Evolutionary conservation across 2,888 invertebrate genomes (phyloP).

Genomic region (Drosophila seclusa): DNA sequence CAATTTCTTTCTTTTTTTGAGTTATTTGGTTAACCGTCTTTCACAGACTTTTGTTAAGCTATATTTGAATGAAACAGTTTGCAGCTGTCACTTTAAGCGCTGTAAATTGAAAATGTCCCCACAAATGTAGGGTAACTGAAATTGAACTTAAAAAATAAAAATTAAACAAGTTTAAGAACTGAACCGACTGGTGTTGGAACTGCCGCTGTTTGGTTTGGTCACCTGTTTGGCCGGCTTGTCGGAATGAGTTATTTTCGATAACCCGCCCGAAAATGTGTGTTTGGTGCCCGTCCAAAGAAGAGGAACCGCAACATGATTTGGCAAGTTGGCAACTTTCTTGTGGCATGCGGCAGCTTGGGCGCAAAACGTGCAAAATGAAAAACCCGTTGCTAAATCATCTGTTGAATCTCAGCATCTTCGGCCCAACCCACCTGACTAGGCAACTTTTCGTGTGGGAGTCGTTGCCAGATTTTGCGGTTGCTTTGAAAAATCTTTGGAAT

Average conservation of each 20-base stretch:
- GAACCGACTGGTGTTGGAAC: constrained; percentile 57
- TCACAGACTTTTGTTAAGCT: too few species aligned
- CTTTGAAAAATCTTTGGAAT: constrained; percentile 75
- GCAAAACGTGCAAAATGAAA: constrained; percentile 36
- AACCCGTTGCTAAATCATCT: constrained; percentile 74
- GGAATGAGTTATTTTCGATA: constrained; percentile 57
- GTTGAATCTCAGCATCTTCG: constrained; percentile 53
- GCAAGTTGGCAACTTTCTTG: constrained; percentile 72
- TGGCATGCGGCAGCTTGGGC: constrained; percentile 48
- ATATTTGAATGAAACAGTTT: background rate
- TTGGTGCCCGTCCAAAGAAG: constrained; percentile 43
- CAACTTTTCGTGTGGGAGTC: constrained; percentile 72
- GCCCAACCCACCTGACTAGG: constrained; percentile 73
- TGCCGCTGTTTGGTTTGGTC: constrained; percentile 51
- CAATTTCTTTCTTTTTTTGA: background rate
- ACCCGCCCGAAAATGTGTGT: constrained; percentile 53
- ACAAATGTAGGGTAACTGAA: constrained; percentile 39
- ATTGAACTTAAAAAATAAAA: constrained; percentile 54
- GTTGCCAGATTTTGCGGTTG: constrained; percentile 73
- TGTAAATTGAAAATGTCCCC: background rate
- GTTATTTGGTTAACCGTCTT: background rate
- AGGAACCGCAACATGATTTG: constrained; percentile 70
- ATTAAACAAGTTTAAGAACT: constrained; percentile 75
- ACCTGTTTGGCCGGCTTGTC: constrained; percentile 71
- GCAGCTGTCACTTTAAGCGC: background rate